Base-by-base conservation (phyloP, 2,113 vertebrate genomes). In the Syngnathoides biaculeatus region DNA sequence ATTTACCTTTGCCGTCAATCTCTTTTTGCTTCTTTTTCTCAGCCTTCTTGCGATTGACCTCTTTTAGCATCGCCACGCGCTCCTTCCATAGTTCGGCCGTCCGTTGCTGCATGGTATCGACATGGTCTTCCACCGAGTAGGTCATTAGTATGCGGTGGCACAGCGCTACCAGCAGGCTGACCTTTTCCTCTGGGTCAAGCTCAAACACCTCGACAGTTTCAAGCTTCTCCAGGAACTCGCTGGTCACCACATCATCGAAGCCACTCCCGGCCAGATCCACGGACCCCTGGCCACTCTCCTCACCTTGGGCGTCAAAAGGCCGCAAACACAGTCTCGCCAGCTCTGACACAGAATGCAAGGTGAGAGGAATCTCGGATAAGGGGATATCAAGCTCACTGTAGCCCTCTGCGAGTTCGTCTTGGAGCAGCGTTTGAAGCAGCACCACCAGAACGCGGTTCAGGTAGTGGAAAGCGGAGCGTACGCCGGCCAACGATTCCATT, bases 141-240 rank as follows among this genome's bases (percentile, higher is more conserved):
- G 97, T 98, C 97, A 98, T 97, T 0, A 99, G 93, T 50, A 99
- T 98, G 24, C 97, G 94, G 86, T 99, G 96, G 78, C 95, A 98
- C 20, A 99, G 91, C 0, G 95, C 96, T 14, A 94, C 91, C 12
- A 99, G 89, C 71, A 99, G 93, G 79, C 10, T 90, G 15, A 96
- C 85, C 79, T 99, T 99, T 89, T 99, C 97, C 50, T 94, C 93
- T 0, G 95, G 91, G 5, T 89, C 90, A 61, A 99, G 83, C 77
- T 99, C 97, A 68, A 98, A 98, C 73, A 98, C 96, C 75, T 99
- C 97, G 0, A 92, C 85, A 0, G 94, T 95, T 80, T 98, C 97
- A 24, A 99, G 91, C 77, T 94, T 95, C 73, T 98, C 96, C 77
- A 99, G 79, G 81, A 96, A 95, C 73, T 98, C 95, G 12, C 93